phyloP scores from a whole-genome alignment of 2,113 vertebrate species.

The Micromys minutus region DNA sequence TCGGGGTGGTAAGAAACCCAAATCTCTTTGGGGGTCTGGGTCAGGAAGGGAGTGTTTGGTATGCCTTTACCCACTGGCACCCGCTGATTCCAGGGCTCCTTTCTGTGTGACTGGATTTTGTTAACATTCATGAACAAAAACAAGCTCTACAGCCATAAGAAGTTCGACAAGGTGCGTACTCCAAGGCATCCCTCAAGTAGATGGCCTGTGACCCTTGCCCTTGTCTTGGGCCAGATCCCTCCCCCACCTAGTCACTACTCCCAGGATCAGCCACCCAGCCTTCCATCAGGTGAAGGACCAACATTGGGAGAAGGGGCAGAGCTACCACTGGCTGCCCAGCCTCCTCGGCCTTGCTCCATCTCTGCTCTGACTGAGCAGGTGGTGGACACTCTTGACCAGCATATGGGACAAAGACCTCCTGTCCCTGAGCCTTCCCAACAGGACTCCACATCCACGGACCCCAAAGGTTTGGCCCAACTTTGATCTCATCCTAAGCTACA shows the following conservation, averaged over 20 bases:
- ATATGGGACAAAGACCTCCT: neutral
- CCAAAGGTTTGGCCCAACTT: constrained; percentile 67
- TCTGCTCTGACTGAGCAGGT: constrained; percentile 71
- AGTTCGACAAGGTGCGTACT: constrained; percentile 91
- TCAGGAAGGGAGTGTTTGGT: no score
- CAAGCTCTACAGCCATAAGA: constrained; percentile 91
- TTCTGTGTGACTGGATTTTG: constrained; percentile 96
- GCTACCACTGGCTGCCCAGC: neutral
- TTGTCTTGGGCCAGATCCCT: constrained; percentile 66
- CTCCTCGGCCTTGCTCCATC: neutral
- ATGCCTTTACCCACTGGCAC: neutral
- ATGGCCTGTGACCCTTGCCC: constrained; percentile 70
- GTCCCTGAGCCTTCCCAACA: constrained; percentile 17
- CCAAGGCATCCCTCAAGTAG: neutral
- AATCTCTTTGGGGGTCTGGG: neutral
- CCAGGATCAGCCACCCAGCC: neutral
- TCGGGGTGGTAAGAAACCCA: constrained; percentile 91
- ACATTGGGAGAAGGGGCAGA: constrained; percentile 3
- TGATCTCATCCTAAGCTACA: constrained; percentile 1
- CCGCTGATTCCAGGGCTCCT: constrained; percentile 89
- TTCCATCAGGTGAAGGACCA: neutral
- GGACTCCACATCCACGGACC: constrained; percentile 36
- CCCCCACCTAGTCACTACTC: neutral
- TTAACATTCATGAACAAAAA: constrained; percentile 95
- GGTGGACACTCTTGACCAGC: neutral